Evolutionary conservation across 2,888 invertebrate species (phyloP).

Genomic region (Nephrotoma guestfalica): DNA sequence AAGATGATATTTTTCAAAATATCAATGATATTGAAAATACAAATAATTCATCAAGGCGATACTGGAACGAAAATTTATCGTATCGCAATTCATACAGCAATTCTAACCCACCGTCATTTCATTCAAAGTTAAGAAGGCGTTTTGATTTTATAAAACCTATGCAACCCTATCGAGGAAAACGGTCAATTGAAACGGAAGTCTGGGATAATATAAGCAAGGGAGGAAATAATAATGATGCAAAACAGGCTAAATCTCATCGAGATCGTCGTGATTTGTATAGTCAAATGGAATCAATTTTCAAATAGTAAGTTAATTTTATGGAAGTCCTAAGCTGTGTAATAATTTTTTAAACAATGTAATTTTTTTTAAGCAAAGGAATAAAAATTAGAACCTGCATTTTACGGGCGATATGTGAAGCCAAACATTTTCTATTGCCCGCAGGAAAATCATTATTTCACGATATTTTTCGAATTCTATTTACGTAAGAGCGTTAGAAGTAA

Average conservation of each 20-base stretch:
- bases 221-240: background rate
- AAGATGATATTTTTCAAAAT: background rate
- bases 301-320: background rate
- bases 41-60: background rate
- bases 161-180: background rate
- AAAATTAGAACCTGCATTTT: constrained; percentile 37
- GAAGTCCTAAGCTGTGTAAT: background rate
- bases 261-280: background rate
- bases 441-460: constrained; percentile 52
- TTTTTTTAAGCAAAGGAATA: background rate
- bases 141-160: background rate
- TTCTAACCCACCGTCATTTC: background rate
- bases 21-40: background rate
- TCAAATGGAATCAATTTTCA: background rate
- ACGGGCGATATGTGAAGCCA: constrained; percentile 53
- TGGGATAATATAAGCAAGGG: no score
- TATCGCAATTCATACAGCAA: background rate
- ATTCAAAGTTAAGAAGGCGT: background rate
- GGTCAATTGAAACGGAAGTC: background rate
- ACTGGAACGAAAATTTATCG: background rate
- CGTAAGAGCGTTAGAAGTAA: constrained; percentile 30
- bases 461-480: constrained; percentile 45
- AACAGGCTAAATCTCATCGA: background rate
- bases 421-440: constrained; percentile 37
- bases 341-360: background rate